phyloP scores from a whole-genome alignment of 2,113 vertebrate genomes.

The Cryptomyrus ogoouensis region DNA sequence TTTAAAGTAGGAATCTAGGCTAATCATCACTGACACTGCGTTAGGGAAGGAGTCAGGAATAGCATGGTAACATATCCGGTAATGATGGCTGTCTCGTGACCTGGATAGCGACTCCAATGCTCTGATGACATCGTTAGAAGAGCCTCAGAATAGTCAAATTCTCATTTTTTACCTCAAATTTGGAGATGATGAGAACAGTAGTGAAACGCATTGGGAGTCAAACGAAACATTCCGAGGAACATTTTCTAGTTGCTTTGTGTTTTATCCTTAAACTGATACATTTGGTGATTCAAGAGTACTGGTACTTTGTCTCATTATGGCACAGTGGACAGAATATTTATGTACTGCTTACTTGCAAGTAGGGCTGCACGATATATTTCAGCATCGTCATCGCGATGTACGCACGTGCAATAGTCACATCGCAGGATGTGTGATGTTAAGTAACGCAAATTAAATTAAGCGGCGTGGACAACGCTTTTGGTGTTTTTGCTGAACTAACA shows the following conservation, averaged over 20 bases:
- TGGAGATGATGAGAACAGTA: neutral
- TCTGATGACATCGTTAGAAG: neutral
- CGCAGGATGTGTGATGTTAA: too few species aligned
- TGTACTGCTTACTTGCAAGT: neutral
- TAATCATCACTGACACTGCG: neutral
- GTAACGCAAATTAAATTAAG: too few species aligned
- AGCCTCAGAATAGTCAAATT: neutral
- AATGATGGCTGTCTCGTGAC: neutral
- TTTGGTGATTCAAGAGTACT: neutral
- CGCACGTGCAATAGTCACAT: too few species aligned
- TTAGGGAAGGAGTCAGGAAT: neutral
- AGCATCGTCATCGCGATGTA: too few species aligned
- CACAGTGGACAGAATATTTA: neutral
- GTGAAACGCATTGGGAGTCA: neutral
- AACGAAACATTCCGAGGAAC: neutral
- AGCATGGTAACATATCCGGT: neutral
- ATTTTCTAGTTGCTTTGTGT: neutral
- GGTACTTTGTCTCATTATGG: neutral
- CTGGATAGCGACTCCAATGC: neutral
- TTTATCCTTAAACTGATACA: neutral
- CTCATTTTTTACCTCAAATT: neutral
- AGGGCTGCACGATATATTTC: too few species aligned
- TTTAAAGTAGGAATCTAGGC: neutral
- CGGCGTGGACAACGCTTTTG: too few species aligned
- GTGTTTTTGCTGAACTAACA: too few species aligned